Base-by-base conservation (phyloP, 2,797 vertebrate species). In the Parambassis ranga region DNA sequence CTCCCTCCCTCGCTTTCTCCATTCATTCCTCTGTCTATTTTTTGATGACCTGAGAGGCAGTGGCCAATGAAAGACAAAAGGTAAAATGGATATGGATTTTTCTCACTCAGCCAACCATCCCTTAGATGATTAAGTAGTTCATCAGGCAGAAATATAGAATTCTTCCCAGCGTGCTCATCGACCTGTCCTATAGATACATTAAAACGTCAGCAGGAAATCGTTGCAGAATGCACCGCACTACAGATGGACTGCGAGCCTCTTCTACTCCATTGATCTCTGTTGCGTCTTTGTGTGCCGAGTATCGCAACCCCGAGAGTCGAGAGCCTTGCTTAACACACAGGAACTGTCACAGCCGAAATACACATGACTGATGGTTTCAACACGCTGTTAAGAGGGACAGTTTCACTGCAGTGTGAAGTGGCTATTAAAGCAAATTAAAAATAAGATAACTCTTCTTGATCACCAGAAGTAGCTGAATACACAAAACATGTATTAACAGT, bases 61-160 rank as follows among this genome's bases (percentile, higher is more conserved):
- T 43, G 66, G 87, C 80, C 88, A 91, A 90, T 91, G 91, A 91
- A 90, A 92, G 90, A 91, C 91, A 91, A 92, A 93, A 90, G 82
- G 87, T 89, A 92, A 93, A 92, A 82, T 73, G 79, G 78, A 78
- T 89, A 91, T 91, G 66, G 87, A 91, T 91, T 95, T 93, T 91
- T 79, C 75, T 86, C 89, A 89, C 84, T 64, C 90, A 89, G 83
- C 70, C 87, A 77, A 71, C 87, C 87, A 78, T 86, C 68, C 75
- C 71, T 77, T 44, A 80, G 92, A 92, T 92, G 89, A 94, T 86
- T 90, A 92, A 92, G 87, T 88, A 26, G 89, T 90, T 93, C 83
- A 92, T 90, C 88, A 92, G 82, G 85, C 77, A 84, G 87, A 92
- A 93, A 82, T 92, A 91, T 69, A 91, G 80, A 92, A 87, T 90